phyloP scores from a whole-genome alignment of 2,797 vertebrate genomes.

The Mergus octosetaceus region DNA sequence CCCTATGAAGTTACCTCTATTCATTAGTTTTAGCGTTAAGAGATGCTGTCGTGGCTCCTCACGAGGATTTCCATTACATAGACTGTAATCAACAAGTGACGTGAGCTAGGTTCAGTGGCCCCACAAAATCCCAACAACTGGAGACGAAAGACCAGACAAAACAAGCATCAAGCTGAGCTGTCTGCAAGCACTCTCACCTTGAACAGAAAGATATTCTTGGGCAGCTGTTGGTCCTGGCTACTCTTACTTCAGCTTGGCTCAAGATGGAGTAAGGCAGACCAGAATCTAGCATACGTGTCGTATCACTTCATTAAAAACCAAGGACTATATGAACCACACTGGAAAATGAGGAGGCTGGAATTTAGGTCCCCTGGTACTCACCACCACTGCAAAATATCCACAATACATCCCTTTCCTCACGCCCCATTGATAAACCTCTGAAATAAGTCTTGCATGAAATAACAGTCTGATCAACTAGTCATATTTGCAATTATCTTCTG shows the following conservation, averaged over 20 bases:
- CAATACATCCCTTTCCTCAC: constrained; percentile 22
- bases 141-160: background rate
- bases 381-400: background rate
- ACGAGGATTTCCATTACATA: background rate
- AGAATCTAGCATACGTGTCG: background rate
- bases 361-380: constrained; percentile 15
- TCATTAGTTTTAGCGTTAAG: background rate
- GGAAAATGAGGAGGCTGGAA: constrained; percentile 29
- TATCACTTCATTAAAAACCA: constrained; percentile 23
- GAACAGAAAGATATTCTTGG: background rate
- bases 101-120: background rate
- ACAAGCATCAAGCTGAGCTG: rapidly evolving
- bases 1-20: background rate
- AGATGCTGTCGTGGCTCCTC: background rate
- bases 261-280: constrained; percentile 43
- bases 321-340: background rate
- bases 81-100: background rate
- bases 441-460: constrained; percentile 13
- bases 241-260: constrained; percentile 28
- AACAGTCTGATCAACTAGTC: background rate
- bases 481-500: background rate
- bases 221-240: background rate
- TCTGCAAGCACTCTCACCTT: background rate
- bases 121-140: background rate
- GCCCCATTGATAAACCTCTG: background rate